These are phyloP conservation scores for Ptychochromis oligacanthus DNA, from an alignment of 2,113 vertebrate species.

Conservation along the genomic window DNA sequence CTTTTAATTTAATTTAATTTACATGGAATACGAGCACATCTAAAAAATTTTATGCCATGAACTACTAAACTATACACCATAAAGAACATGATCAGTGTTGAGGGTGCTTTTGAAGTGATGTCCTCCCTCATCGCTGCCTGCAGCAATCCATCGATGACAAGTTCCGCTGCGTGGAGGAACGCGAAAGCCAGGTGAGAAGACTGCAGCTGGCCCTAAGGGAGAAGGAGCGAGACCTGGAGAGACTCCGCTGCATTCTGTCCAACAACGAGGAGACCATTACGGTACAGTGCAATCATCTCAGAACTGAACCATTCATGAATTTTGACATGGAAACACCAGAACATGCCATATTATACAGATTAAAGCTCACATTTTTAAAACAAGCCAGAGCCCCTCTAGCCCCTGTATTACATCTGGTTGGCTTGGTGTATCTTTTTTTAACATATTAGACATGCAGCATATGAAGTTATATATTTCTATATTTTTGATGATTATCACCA, in stretches of 20 bases:
- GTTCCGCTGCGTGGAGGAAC: slow-evolving; percentile 89
- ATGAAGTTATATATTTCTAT: background rate
- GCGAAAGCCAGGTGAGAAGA: slow-evolving; percentile 86
- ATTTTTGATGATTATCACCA: background rate
- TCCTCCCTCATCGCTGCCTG: slow-evolving; percentile 16
- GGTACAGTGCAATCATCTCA: slow-evolving; percentile 62
- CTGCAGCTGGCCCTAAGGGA: slow-evolving; percentile 86
- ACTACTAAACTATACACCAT: background rate
- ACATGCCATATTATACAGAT: background rate
- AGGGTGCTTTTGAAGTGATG: background rate
- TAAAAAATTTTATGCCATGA: background rate
- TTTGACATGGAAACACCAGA: background rate
- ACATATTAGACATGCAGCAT: background rate
- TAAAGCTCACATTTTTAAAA: background rate
- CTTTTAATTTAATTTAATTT: no score
- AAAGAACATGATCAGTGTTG: background rate
- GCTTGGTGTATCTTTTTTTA: background rate
- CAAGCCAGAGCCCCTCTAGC: background rate
- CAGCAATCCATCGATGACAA: slow-evolving; percentile 93
- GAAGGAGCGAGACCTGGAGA: slow-evolving; percentile 87
- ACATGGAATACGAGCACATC: background rate
- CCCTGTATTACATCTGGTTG: background rate
- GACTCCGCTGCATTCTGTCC: slow-evolving; percentile 85
- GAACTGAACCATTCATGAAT: background rate
- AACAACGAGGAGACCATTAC: slow-evolving; percentile 92